Base-by-base conservation (phyloP, 1,140 invertebrate species). In the Aphis gossypii region DNA sequence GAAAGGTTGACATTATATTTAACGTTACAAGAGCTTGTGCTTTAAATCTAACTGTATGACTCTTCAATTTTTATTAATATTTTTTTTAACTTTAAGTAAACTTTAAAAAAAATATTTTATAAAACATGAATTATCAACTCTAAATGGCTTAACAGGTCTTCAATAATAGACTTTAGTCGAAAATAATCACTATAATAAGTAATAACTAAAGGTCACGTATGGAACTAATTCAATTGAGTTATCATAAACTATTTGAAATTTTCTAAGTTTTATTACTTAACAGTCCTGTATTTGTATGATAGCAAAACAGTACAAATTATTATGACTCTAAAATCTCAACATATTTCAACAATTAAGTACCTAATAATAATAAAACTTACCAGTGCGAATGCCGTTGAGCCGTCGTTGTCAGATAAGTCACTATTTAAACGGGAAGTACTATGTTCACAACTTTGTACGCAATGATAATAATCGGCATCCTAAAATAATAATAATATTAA, bases 331-430 rank as follows among this genome's bases (percentile, higher is more conserved):
- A 46, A n/a, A n/a, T 86, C 44, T 14, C 84, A 30, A 48, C 41
- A 76, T 18, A 76, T n/a, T 4, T 76, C 14, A 76, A n/a, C 30
- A 76, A 76, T 76, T 68, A 68, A 18, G 30, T 30, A 86, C 23
- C 9, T n/a, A 46, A 46, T n/a, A 30, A 7, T 46, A 86, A n/a
- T 86, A 89, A 90, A 90, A 60, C 48, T 86, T 84, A 93, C 92
- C 92, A 93, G 92, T 93, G 48, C 92, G 92, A 84, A 93, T 86
- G 92, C 92, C 82, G 92, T 93, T 56, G 92, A 93, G 68, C 35
- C 92, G 44, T 86, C 92, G 82, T 93, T 83, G 68, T 93, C 82
- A 41, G 92, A 84, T 56, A 86, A 86, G 48, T 93, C 92, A 25
- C 48, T 93, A 25, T 93, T 93, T 44, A 93, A 38, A 54, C 35